Conservation (phyloP, 2,888 invertebrate species). For the Periphyllus acericola region DNA sequence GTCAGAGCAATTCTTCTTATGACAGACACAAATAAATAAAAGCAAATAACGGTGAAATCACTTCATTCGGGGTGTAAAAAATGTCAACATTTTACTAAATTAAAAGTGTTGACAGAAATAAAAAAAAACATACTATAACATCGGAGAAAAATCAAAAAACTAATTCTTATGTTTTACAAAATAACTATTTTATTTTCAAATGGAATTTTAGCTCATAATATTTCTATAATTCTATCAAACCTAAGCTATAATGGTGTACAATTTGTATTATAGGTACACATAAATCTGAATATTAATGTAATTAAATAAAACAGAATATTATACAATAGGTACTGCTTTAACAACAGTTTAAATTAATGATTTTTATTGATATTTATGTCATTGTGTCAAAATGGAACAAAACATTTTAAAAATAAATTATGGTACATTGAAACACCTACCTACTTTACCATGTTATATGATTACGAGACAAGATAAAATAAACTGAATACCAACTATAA, state of each 20-base stretch:
- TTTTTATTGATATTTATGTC: slow-evolving; percentile 1
- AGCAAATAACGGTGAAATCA: too few relatives aligned
- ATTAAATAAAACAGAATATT: not conserved
- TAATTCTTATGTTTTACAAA: too few relatives aligned
- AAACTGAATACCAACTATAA: not conserved
- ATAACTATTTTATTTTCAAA: too few relatives aligned
- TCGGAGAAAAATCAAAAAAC: too few relatives aligned
- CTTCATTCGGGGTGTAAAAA: too few relatives aligned
- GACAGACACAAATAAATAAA: too few relatives aligned
- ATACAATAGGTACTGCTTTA: not conserved
- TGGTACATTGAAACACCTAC: not conserved
- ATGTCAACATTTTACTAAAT: too few relatives aligned
- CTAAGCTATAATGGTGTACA: not conserved
- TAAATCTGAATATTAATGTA: not conserved
- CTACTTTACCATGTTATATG: not conserved
- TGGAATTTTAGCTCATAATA: too few relatives aligned
- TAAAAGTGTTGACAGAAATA: too few relatives aligned
- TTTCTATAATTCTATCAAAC: not conserved
- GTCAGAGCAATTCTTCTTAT: too few relatives aligned
- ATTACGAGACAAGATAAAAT: not conserved
- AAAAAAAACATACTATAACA: too few relatives aligned
- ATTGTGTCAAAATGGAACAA: not conserved
- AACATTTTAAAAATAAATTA: not conserved
- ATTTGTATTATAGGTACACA: not conserved
- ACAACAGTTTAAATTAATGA: not conserved